These are phyloP conservation scores for Dascyllus trimaculatus DNA, from an alignment of 2,113 vertebrate genomes.

Conservation along the genomic window DNA sequence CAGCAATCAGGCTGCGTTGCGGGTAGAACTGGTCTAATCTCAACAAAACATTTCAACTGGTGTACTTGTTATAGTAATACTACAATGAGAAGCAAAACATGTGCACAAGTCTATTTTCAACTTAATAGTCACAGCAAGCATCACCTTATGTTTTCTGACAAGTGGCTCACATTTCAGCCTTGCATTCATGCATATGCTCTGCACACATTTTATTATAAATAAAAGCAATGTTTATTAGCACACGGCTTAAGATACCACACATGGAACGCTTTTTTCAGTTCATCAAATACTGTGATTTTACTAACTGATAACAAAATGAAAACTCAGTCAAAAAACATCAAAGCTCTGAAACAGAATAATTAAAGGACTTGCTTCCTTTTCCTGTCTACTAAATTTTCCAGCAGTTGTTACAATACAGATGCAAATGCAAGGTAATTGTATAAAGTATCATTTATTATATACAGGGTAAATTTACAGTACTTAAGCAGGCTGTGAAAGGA, in stretches of 20 bases:
- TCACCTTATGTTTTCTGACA: too few species aligned
- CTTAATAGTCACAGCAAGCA: too few species aligned
- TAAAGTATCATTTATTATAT: constrained; percentile 23
- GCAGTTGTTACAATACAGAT: constrained; percentile 36
- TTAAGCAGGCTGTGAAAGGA: constrained; percentile 3
- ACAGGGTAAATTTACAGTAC: constrained; percentile 3
- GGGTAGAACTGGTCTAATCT: background rate
- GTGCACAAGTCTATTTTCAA: too few species aligned
- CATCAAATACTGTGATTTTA: background rate
- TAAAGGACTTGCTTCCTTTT: constrained; percentile 9
- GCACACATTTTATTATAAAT: background rate
- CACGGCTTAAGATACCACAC: background rate
- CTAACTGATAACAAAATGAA: too few species aligned
- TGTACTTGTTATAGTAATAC: too few species aligned
- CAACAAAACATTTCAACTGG: too few species aligned
- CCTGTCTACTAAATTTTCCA: background rate
- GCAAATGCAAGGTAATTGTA: constrained; percentile 15
- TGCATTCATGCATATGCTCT: background rate
- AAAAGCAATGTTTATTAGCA: background rate
- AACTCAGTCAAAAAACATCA: too few species aligned
- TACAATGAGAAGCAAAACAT: too few species aligned
- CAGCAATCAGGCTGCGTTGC: background rate
- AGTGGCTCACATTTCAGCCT: too few species aligned
- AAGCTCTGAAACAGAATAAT: background rate
- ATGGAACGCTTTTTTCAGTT: background rate